A percentile compares a stretch with the other conserved stretches of the same genome.
Evolutionary conservation across 1,140 invertebrate genomes (phyloP).

Genomic region (Ephestia elutella): DNA sequence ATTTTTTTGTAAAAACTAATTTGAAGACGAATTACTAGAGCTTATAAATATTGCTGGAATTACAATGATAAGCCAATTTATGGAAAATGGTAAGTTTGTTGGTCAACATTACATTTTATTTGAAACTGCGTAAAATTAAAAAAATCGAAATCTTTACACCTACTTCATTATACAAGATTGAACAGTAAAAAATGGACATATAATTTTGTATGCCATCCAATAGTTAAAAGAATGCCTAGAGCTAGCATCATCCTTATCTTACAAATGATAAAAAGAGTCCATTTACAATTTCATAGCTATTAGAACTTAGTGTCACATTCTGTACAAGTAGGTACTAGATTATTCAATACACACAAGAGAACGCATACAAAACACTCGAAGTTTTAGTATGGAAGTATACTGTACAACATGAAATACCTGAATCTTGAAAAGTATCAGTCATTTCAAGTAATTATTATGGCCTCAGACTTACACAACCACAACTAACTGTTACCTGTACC

Average conservation of each 20-base stretch:
- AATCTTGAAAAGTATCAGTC: constrained; percentile 47
- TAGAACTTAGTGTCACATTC: constrained; percentile 26
- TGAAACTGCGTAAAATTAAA: neutral
- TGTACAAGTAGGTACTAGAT: constrained; percentile 16
- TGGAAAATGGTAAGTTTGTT: neutral
- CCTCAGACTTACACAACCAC: constrained; percentile 49
- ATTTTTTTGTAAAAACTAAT: constrained; percentile 9
- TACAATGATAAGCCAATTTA: neutral
- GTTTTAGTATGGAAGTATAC: constrained; percentile 22
- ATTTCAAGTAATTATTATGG: constrained; percentile 50
- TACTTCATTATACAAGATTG: constrained; percentile 9
- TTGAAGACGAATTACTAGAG: constrained; percentile 3
- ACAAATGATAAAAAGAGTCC: constrained; percentile 26
- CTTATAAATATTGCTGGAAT: neutral
- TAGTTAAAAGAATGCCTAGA: constrained; percentile 59
- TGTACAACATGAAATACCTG: constrained; percentile 41
- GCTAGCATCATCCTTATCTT: constrained; percentile 48
- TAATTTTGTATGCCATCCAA: constrained; percentile 38
- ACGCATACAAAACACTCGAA: constrained; percentile 8
- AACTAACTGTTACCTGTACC: neutral
- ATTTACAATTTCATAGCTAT: constrained; percentile 43
- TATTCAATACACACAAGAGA: constrained; percentile 8
- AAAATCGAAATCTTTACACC: constrained; percentile 11
- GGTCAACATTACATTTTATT: constrained; percentile 5
- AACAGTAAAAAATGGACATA: constrained; percentile 51